Percentiles rank a stretch among this genome's conserved stretches.
Evolutionary conservation across 2,888 invertebrate genomes (phyloP).

Genomic region (Drosophila lutescens): DNA sequence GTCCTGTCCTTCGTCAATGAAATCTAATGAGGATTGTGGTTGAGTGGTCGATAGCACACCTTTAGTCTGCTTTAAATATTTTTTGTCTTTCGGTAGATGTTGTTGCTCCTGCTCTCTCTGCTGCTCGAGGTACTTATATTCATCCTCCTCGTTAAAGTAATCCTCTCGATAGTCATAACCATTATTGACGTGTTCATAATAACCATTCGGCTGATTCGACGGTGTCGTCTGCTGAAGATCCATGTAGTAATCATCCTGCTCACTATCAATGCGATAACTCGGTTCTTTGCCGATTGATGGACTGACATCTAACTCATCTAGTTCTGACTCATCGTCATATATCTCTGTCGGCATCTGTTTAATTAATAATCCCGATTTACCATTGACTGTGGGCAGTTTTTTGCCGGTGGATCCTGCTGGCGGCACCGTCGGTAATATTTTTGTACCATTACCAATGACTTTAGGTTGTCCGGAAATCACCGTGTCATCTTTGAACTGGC

Average conservation of each 20-base stretch:
- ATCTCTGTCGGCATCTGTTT: conserved; percentile 83
- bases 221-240: conserved; percentile 67
- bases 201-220: conserved; percentile 73
- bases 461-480: conserved; percentile 10
- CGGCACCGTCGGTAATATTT: conserved; percentile 78
- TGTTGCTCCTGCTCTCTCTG: conserved; percentile 72
- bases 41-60: conserved; percentile 40
- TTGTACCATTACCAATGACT: conserved; percentile 22
- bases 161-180: conserved; percentile 84
- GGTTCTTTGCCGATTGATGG: conserved; percentile 47
- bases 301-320: conserved; percentile 55
- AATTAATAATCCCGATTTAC: conserved; percentile 78
- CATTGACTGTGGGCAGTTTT: conserved; percentile 83
- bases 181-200: conserved; percentile 78
- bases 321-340: conserved; percentile 75
- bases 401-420: conserved; percentile 80
- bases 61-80: conserved; percentile 40
- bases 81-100: conserved; percentile 50
- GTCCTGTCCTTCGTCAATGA: conserved; percentile 60
- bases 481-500: conserved; percentile 35
- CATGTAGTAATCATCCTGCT: conserved; percentile 82
- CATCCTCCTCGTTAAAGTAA: conserved; percentile 84
- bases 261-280: conserved; percentile 82
- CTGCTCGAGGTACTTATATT: conserved; percentile 83
- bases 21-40: conserved; percentile 67